A percentile compares a stretch with the other conserved stretches of the same genome.
Conservation (phyloP, 64 coral and sea anemone genomes). For the Pachyseris speciosa region DNA sequence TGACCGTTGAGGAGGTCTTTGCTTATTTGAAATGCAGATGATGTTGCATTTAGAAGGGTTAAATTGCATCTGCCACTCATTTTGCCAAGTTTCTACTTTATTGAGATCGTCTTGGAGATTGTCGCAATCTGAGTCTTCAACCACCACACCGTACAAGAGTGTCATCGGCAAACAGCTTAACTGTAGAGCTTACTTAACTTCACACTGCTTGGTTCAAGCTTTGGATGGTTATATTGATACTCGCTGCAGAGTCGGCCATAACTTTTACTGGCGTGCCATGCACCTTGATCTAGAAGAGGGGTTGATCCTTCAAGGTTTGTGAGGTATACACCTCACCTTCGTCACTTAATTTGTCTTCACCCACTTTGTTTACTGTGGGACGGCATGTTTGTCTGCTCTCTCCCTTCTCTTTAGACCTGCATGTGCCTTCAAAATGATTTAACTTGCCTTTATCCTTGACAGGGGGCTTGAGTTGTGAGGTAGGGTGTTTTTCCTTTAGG, state of each 20-base stretch:
- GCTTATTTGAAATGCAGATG: too few species aligned
- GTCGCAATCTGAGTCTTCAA: too few species aligned
- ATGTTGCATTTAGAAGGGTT: too few species aligned
- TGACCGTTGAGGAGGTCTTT: too few species aligned
- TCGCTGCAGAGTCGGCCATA: conserved; percentile 29
- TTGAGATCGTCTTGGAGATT: too few species aligned
- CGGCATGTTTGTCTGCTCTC: not conserved
- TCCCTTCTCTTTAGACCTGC: conserved; percentile 21
- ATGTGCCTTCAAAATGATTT: conserved; percentile 31
- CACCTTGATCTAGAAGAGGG: not conserved
- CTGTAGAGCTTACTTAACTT: too few species aligned
- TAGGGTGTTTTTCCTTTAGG: conserved; percentile 48
- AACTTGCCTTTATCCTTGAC: conserved; percentile 33
- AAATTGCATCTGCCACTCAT: too few species aligned
- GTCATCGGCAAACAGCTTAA: too few species aligned
- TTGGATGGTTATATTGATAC: not conserved
- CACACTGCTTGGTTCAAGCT: not conserved
- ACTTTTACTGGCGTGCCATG: not conserved
- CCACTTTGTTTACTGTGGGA: not conserved
- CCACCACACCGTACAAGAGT: too few species aligned
- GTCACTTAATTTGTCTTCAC: not conserved
- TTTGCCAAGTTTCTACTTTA: too few species aligned
- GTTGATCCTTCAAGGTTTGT: not conserved
- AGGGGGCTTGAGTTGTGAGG: not conserved
- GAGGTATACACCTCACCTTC: conserved; percentile 33